Percentiles rank a stretch among this genome's conserved stretches.
Conservation (phyloP, 2,888 invertebrate species). For the Rhyacophila evoluta region DNA sequence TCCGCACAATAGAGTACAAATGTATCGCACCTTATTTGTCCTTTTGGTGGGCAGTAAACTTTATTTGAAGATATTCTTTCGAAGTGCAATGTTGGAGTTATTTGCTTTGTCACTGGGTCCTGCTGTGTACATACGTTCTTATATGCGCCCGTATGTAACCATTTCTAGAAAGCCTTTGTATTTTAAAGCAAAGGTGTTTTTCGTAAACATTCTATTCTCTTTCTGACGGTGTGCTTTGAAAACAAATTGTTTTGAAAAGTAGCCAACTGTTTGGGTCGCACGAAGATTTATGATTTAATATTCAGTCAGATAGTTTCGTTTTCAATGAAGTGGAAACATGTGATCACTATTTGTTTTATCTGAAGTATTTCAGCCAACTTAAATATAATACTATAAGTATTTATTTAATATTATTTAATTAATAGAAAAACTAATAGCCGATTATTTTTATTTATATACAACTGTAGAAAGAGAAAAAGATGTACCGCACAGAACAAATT, state of each 20-base stretch:
- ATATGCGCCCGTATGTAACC: not conserved
- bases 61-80: slow-evolving; percentile 20
- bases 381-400: no score
- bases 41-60: slow-evolving; percentile 13
- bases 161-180: not conserved
- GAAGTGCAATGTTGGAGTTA: not conserved
- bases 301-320: not conserved
- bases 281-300: not conserved
- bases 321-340: not conserved
- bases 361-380: not conserved
- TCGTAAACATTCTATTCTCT: slow-evolving; percentile 18
- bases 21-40: not conserved
- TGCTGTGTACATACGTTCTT: not conserved
- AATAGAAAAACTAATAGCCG: no score
- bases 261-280: slow-evolving; percentile 6
- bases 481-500: no score
- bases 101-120: slow-evolving; percentile 7
- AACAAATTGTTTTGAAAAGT: slow-evolving; percentile 8
- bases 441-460: no score
- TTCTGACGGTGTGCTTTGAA: not conserved
- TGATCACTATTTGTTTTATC: not conserved
- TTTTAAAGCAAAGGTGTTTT: slow-evolving; percentile 15
- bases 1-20: not conserved
- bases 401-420: no score
- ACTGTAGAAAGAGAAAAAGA: no score